Evolutionary conservation across 1,140 invertebrate species (phyloP).

Genomic region (Triops longicaudatus): DNA sequence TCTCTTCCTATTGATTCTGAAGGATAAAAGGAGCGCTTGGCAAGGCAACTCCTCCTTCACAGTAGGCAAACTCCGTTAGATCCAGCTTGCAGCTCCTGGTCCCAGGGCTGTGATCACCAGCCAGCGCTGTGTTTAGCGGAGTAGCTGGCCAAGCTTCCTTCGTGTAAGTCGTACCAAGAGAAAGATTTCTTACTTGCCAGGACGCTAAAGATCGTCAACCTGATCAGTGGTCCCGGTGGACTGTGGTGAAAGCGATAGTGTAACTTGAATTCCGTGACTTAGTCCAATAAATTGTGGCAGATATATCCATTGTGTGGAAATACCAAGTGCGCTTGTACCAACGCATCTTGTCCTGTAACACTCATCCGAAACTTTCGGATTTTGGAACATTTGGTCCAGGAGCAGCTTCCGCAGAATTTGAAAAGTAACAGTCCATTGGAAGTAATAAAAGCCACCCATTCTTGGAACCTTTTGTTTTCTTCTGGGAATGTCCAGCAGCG

Average conservation of each 20-base stretch:
- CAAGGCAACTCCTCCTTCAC: background rate
- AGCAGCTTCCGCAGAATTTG: no score
- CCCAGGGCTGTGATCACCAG: background rate
- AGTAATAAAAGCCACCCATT: no score
- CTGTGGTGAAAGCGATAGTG: no score
- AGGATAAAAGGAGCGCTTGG: conserved; percentile 6
- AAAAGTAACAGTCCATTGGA: no score
- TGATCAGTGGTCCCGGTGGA: background rate
- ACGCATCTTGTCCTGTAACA: no score
- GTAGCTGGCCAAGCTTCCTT: background rate
- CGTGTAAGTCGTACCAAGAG: background rate
- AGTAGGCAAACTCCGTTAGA: background rate
- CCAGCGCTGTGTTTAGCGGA: background rate
- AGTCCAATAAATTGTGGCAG: no score
- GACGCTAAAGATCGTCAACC: background rate
- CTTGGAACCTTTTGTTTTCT: background rate
- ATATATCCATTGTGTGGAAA: no score
- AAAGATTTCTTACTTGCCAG: background rate
- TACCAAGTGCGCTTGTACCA: no score
- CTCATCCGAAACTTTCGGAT: no score
- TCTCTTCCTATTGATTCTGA: conserved; percentile 12
- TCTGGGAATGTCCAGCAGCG: conserved; percentile 12
- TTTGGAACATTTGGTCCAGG: no score
- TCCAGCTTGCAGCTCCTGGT: background rate
- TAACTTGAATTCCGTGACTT: no score